A percentile compares a stretch with the other conserved stretches of the same genome.
Conservation (phyloP, 2,113 vertebrate species). For the Bufo bufo region DNA sequence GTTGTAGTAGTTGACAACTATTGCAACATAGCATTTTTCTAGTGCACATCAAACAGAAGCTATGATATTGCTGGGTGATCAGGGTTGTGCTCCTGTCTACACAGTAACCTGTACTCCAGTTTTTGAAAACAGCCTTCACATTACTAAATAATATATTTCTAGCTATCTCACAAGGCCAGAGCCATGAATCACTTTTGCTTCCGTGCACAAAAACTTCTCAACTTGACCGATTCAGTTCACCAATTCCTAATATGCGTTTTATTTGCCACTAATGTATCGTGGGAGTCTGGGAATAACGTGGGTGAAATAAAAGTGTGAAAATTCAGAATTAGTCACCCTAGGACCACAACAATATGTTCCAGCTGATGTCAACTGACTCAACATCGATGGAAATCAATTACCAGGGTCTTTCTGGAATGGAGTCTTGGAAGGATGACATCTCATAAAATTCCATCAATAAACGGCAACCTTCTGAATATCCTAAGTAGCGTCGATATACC, state of each 20-base stretch:
- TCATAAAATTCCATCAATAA: neutral
- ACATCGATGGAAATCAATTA: neutral
- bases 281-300: slow-evolving; percentile 40
- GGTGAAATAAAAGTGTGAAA: slow-evolving; percentile 16
- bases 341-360: neutral
- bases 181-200: neutral
- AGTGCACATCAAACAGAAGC: too few species aligned
- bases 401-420: neutral
- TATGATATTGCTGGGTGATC: too few species aligned
- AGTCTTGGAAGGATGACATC: neutral
- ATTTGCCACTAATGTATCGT: neutral
- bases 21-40: too few species aligned
- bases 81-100: too few species aligned
- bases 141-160: neutral
- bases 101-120: neutral
- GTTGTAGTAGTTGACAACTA: too few species aligned
- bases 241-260: slow-evolving; percentile 1
- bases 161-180: neutral
- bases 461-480: neutral
- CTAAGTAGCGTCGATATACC: neutral
- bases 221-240: neutral
- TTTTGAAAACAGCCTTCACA: neutral
- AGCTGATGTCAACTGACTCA: neutral
- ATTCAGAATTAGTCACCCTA: slow-evolving; percentile 17
- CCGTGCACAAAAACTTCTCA: neutral